phyloP scores from a whole-genome alignment of 1,140 invertebrate species.

The Capitella teleta region DNA sequence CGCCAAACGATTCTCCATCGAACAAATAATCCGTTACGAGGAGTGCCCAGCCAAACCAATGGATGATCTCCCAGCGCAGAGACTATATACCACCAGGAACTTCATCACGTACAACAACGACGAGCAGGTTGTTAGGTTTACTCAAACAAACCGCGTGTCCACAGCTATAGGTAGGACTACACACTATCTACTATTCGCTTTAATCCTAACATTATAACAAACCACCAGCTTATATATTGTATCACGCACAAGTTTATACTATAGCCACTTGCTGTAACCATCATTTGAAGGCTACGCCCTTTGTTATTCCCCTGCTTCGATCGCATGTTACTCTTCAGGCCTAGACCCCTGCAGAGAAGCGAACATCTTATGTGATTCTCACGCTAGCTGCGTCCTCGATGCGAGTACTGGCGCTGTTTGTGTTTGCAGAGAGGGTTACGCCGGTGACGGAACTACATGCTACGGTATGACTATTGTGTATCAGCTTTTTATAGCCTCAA shows the following conservation, averaged over 20 bases:
- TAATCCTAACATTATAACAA: too few relatives aligned
- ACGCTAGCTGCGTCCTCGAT: conserved; percentile 25
- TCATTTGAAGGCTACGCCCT: too few relatives aligned
- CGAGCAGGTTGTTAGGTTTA: conserved; percentile 7
- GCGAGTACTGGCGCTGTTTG: conserved; percentile 23
- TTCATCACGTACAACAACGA: conserved; percentile 5
- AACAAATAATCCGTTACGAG: conserved; percentile 45
- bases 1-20: conserved; percentile 44
- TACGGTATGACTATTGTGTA: too few relatives aligned
- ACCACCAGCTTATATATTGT: too few relatives aligned
- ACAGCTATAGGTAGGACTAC: neutral
- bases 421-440: conserved; percentile 31
- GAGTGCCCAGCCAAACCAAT: conserved; percentile 46
- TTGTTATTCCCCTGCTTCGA: too few relatives aligned
- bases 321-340: neutral
- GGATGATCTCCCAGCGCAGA: neutral
- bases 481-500: too few relatives aligned
- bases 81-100: neutral
- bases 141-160: conserved; percentile 1
- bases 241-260: too few relatives aligned
- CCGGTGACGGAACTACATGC: conserved; percentile 56
- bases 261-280: too few relatives aligned
- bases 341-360: conserved; percentile 10
- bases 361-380: conserved; percentile 52
- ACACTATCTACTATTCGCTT: too few relatives aligned